phyloP scores from a whole-genome alignment of 2,797 vertebrate genomes.

The Varecia variegata region DNA sequence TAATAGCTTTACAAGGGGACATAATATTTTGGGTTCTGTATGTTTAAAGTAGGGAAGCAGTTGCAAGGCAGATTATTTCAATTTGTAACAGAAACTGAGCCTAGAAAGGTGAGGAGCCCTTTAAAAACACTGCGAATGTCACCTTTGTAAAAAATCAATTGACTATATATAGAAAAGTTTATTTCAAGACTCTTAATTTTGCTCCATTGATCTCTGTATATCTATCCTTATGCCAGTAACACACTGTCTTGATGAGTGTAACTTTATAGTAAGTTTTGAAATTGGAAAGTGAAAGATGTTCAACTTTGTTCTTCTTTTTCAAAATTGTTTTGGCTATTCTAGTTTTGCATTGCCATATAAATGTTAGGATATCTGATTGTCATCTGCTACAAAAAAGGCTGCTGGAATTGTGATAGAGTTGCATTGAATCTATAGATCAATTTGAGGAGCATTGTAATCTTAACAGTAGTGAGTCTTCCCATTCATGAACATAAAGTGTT shows the following conservation, averaged over 20 bases:
- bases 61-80: not conserved
- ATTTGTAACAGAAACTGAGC: not conserved
- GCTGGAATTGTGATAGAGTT: not conserved
- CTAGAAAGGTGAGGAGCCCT: not conserved
- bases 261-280: not conserved
- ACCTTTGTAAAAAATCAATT: not conserved
- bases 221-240: not conserved
- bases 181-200: not conserved
- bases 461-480: not conserved
- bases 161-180: not conserved
- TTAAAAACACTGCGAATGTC: not conserved
- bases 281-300: not conserved
- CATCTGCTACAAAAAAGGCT: not conserved
- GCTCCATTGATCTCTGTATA: not conserved
- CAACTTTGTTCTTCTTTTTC: not conserved
- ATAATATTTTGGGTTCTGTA: not conserved
- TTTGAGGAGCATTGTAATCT: not conserved
- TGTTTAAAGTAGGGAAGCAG: not conserved
- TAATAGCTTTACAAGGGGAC: not conserved
- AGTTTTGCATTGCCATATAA: not conserved
- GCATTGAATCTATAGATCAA: not conserved
- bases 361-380: not conserved
- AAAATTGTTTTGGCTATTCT: not conserved
- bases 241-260: not conserved
- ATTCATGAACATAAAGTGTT: not conserved